Base-by-base conservation (phyloP, 2,888 invertebrate species). In the Microplitis deprimator region DNA sequence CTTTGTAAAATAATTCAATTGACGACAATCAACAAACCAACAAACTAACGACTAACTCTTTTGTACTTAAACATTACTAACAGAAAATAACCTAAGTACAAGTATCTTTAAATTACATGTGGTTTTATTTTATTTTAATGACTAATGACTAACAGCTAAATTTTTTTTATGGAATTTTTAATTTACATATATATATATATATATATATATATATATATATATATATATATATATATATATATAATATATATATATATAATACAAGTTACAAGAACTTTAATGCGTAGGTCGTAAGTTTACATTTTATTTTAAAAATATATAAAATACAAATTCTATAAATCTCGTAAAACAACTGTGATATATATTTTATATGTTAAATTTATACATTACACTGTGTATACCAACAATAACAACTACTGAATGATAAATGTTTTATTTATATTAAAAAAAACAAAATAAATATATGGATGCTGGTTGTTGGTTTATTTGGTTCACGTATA, bases 1-100 rank as follows among this genome's bases (percentile, higher is more conserved):
- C 10, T 40, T 41, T 41, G 16, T 10, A 17, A 41, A 41, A 68
- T 41, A 68, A 68, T 68, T 68, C 68, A 68, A 68, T 68, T 68
- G 17, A 20, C 68, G 8, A 41, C 10, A 41, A 41, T 5, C 20
- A 20, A 68, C 50, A 41, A 40, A 50, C 13, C 17, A 8, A 40
- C 17, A 13, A 68, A 50, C 50, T 50, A 50, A 50, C 50, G 8
- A 13, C 10, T 13, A 10, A 50, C 50, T 50, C 50, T 50, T 50
- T 50, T 50, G 10, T 50, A 10, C 50, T 50, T 13, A 10, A 13
- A 29, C 7, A 6, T 41, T 17, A 41, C 17, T 10, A 41, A 20
- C 29, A 65, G 20, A 65, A 20, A 65, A 20, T 68, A 5, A 39
- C 16, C 39, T 39, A n/a, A 16, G 16, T 68, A 68, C 29, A 67